A percentile compares a stretch with the other conserved stretches of the same genome.
These are phyloP conservation scores for Aurelia coerulea DNA, from an alignment of 30 jellyfish, hydroid and myxozoan genomes.

Conservation along the genomic window DNA sequence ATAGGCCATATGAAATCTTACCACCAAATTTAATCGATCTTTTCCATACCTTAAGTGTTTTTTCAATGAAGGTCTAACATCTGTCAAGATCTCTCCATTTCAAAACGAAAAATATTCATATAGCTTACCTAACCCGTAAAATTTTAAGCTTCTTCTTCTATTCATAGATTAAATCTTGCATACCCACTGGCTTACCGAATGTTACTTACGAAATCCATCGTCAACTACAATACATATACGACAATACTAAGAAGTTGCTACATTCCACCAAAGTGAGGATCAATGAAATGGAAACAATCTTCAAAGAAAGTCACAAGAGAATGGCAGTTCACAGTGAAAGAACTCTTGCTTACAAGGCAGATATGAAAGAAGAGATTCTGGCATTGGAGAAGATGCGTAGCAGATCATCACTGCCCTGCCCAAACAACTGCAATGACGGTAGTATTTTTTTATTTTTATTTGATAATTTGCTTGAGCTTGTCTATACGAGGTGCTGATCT, in stretches of 20 bases:
- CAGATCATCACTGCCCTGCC: neutral
- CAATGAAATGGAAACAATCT: slow-evolving; percentile 24
- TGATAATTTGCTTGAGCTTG: neutral
- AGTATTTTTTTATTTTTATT: neutral
- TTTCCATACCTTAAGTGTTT: no score
- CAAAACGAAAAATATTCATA: no score
- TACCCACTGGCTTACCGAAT: slow-evolving; percentile 37
- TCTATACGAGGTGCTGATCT: neutral
- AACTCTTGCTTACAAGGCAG: neutral
- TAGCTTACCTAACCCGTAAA: no score
- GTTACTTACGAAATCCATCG: slow-evolving; percentile 31
- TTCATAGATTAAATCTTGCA: slow-evolving; percentile 34
- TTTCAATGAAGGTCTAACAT: no score
- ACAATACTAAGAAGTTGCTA: slow-evolving; percentile 21
- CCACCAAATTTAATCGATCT: no score
- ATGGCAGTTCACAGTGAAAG: slow-evolving; percentile 35
- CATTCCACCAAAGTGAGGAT: slow-evolving; percentile 33
- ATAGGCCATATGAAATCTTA: no score
- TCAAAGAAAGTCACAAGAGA: slow-evolving; percentile 42
- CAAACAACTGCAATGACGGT: slow-evolving; percentile 42
- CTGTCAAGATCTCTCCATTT: no score
- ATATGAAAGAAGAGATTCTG: slow-evolving; percentile 11
- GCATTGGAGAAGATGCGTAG: slow-evolving; percentile 4
- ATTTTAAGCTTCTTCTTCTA: neutral
- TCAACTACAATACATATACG: slow-evolving; percentile 11